A percentile compares a stretch with the other conserved stretches of the same genome.
These are phyloP conservation scores for Scaptomyza caliginosa DNA, from an alignment of 2,888 invertebrate species.

Conservation along the genomic window DNA sequence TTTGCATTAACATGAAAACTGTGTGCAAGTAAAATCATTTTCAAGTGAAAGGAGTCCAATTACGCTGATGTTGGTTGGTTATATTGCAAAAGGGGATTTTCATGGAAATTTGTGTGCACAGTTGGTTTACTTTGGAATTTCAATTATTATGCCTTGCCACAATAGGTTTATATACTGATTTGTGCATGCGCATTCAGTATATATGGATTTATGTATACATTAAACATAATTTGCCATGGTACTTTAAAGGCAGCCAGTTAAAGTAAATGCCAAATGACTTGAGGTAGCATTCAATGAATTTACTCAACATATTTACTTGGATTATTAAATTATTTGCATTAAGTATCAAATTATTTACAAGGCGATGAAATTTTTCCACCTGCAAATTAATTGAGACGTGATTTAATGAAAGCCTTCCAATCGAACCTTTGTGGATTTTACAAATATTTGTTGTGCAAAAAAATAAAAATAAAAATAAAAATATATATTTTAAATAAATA, in stretches of 20 bases:
- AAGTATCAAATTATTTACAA: background rate
- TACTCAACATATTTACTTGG: no score
- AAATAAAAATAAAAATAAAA: no score
- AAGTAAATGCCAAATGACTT: background rate
- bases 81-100: conserved; percentile 7
- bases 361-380: background rate
- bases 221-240: no score
- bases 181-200: background rate
- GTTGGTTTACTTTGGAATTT: conserved; percentile 14
- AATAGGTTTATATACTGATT: background rate
- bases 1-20: background rate
- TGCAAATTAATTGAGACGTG: conserved; percentile 32
- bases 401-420: conserved; percentile 16
- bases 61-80: background rate
- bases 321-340: background rate
- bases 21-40: no score
- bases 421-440: conserved; percentile 40
- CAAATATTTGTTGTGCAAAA: conserved; percentile 24
- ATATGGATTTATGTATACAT: background rate
- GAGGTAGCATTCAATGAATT: background rate
- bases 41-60: background rate
- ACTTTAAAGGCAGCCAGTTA: no score
- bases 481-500: background rate
- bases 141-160: background rate
- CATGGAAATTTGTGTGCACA: background rate